Conservation (phyloP, 2,797 vertebrate genomes). For the Tokudaia muenninki region DNA sequence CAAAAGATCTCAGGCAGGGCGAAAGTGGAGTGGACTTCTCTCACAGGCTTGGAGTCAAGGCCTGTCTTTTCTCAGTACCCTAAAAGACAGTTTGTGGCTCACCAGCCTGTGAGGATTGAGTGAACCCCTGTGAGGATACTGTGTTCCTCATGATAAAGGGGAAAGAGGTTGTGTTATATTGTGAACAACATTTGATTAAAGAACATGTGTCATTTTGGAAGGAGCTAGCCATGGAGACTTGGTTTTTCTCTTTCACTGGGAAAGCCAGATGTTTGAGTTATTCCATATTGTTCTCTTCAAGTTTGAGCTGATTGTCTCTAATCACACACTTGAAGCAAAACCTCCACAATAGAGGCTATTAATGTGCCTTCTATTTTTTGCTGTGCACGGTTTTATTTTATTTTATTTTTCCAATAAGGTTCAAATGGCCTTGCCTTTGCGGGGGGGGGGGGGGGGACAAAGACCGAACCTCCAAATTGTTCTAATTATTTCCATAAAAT, state of each 20-base stretch:
- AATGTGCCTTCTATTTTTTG: not conserved
- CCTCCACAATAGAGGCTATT: not conserved
- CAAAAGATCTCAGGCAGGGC: not conserved
- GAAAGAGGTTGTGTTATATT: not conserved
- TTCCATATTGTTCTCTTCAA: not conserved
- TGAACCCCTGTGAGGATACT: fast-evolving
- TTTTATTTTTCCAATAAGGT: constrained; percentile 32
- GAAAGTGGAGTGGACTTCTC: too few species aligned
- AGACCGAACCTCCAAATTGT: constrained; percentile 15
- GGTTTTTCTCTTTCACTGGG: not conserved
- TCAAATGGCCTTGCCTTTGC: constrained; percentile 20
- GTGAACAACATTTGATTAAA: not conserved
- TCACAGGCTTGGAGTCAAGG: not conserved
- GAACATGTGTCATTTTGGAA: not conserved
- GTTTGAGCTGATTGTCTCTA: not conserved
- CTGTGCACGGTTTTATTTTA: not conserved
- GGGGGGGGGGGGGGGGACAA: constrained; percentile 17
- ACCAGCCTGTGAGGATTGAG: not conserved
- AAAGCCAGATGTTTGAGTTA: not conserved
- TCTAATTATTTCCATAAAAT: not conserved
- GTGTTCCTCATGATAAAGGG: not conserved
- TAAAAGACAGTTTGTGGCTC: not conserved
- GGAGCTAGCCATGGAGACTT: not conserved
- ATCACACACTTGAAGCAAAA: not conserved
- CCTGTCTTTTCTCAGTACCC: too few species aligned